These are phyloP conservation scores for Flexamia atlantica DNA, from an alignment of 2,888 invertebrate genomes.

Conservation along the genomic window DNA sequence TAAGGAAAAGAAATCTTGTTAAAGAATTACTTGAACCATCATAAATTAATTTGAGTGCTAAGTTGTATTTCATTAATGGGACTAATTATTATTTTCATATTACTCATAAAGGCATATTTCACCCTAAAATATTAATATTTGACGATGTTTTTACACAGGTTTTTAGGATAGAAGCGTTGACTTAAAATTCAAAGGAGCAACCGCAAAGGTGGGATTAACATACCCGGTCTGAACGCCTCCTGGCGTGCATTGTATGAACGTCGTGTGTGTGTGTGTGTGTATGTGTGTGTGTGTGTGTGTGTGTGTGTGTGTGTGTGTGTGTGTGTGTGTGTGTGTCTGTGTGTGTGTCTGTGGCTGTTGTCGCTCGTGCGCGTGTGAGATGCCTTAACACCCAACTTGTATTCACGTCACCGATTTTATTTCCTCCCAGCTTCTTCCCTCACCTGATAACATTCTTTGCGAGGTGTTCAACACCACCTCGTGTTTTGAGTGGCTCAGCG, in stretches of 20 bases:
- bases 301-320: not conserved
- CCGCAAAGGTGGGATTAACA: conserved; percentile 15
- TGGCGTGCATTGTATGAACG: not conserved
- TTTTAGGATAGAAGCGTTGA: not conserved
- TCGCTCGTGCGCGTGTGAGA: not conserved
- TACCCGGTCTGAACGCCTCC: not conserved
- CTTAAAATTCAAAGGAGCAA: not conserved
- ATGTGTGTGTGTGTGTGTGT: not conserved
- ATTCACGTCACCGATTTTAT: conserved; percentile 38
- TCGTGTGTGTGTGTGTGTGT: not conserved
- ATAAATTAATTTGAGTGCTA: no score
- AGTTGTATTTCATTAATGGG: no score
- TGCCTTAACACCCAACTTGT: conserved; percentile 9
- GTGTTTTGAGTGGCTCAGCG: not conserved
- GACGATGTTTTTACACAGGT: not conserved
- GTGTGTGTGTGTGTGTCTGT: conserved; percentile 7
- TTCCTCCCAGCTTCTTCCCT: not conserved
- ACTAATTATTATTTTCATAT: no score
- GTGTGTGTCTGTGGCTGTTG: not conserved
- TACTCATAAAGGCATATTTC: no score
- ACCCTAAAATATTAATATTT: not conserved
- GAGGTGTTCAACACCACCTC: not conserved
- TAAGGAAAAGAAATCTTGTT: no score
- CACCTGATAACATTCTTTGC: conserved; percentile 41
- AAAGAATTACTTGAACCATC: no score